Evolutionary conservation across 2,113 vertebrate species (phyloP).

Genomic region (Nothobranchius furzeri): DNA sequence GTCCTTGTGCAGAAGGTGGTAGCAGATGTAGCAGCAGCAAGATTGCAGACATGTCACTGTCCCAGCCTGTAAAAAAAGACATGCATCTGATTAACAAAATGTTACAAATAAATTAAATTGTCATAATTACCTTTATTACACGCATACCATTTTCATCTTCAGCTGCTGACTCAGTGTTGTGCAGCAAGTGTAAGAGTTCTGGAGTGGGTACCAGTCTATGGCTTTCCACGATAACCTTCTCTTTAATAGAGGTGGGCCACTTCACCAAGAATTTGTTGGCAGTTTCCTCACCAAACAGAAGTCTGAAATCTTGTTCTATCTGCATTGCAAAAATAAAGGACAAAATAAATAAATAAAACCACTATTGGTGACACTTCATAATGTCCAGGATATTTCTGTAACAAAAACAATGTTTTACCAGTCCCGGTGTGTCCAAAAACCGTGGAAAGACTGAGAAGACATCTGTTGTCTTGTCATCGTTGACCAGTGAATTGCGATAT

Average conservation of each 20-base stretch:
- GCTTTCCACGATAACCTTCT: slow-evolving; percentile 3
- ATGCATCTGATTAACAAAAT: background rate
- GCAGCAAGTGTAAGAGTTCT: slow-evolving; percentile 7
- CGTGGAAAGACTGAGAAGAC: slow-evolving; percentile 9
- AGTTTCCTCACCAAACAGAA: slow-evolving; percentile 15
- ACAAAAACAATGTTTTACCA: slow-evolving; percentile 7
- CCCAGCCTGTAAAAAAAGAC: slow-evolving; percentile 11
- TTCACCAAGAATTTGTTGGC: slow-evolving; percentile 24
- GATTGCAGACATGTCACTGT: slow-evolving; percentile 22
- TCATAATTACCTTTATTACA: background rate
- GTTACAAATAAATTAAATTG: background rate
- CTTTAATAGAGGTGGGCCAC: slow-evolving; percentile 9
- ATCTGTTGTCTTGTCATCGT: slow-evolving; percentile 6
- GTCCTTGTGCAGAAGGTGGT: slow-evolving; percentile 14
- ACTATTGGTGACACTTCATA: background rate
- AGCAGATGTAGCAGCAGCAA: slow-evolving; percentile 17
- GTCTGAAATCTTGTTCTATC: slow-evolving; percentile 32
- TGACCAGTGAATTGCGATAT: slow-evolving; percentile 16
- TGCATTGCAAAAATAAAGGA: background rate
- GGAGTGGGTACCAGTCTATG: slow-evolving; percentile 5
- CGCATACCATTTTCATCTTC: slow-evolving; percentile 17
- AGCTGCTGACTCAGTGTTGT: slow-evolving; percentile 3
- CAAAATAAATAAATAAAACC: background rate
- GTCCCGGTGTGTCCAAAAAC: background rate
- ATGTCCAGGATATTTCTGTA: background rate